Base-by-base conservation (phyloP, 2,888 invertebrate species). In the Caradrina kadenii region DNA sequence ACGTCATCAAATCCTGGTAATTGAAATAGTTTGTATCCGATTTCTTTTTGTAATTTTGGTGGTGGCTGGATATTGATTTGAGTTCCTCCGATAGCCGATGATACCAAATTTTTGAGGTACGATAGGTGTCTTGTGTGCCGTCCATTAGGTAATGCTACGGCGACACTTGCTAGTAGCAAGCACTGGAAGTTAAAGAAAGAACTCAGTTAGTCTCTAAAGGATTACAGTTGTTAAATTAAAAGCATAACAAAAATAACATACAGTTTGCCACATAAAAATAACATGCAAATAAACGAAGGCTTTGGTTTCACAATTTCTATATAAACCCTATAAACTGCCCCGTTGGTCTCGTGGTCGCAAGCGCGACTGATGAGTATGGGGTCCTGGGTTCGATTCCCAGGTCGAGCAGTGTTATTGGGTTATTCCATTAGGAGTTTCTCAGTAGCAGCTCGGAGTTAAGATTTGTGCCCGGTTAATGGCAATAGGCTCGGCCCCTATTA, bases 1-100 rank as follows among this genome's bases (percentile, higher is more conserved):
- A 88, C 62, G 13, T 89, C 74, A 10, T 89, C 80, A 58, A 78
- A 77, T 0, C 88, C 88, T 52, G 90, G 88, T 31, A 90, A 61
- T 53, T 70, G 69, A 58, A 86, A 89, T 6, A 89, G 69, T 54
- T 81, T 83, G 61, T 78, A 80, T 31, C 73, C 63, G 17, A 8
- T 61, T 35, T 80, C 77, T 55, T 81, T 65, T 6, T 73, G 53
- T 5, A 63, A 7, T 19, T 65, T 63, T 21, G 70, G 31, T 11
- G 64, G 55, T 13, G 65, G 63, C 5, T 77, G 56, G 4, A 67
- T 63, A 5, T 79, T 65, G 8, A 76, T 67, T 11, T 63, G 72
- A 11, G 70, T 73, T 1, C 55, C 42, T 19, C 84, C 85, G 17
- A 90, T 35, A 35, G 75, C 82, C 1, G 82, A 63, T 10, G 65